Conservation (phyloP, 30 jellyfish, hydroid and myxozoan species). For the Sanderia malayensis region DNA sequence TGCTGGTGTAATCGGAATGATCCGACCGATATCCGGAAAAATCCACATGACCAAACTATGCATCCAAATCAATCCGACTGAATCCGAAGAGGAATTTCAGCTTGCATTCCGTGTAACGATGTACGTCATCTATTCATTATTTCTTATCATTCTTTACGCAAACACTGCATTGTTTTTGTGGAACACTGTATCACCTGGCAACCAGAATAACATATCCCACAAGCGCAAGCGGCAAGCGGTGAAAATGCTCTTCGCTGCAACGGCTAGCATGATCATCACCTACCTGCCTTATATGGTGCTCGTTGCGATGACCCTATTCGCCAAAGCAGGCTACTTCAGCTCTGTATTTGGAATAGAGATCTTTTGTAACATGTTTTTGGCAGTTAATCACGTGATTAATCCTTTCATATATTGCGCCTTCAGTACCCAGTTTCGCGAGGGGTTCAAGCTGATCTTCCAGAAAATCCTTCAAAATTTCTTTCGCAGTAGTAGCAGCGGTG, state of each 20-base stretch:
- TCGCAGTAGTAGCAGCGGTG: too few relatives aligned
- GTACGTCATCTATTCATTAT: slow-evolving; percentile 35
- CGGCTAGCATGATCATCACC: slow-evolving; percentile 34
- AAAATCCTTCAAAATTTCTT: too few relatives aligned
- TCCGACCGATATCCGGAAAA: slow-evolving; percentile 53
- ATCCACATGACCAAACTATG: slow-evolving; percentile 39
- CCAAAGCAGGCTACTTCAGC: slow-evolving; percentile 61
- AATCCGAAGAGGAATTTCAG: slow-evolving; percentile 24
- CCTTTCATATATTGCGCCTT: slow-evolving; percentile 67
- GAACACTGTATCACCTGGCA: slow-evolving; percentile 36
- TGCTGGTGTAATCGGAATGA: slow-evolving; percentile 47
- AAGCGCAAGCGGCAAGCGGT: slow-evolving; percentile 62
- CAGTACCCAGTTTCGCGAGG: slow-evolving; percentile 60
- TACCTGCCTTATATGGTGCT: slow-evolving; percentile 56
- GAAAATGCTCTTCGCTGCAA: slow-evolving; percentile 55
- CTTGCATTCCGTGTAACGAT: slow-evolving; percentile 31
- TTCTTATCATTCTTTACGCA: slow-evolving; percentile 40
- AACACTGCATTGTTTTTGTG: slow-evolving; percentile 14
- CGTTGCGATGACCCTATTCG: slow-evolving; percentile 36
- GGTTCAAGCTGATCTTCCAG: slow-evolving; percentile 11
- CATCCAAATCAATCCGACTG: slow-evolving; percentile 40
- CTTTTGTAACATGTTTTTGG: slow-evolving; percentile 16
- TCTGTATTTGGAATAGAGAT: slow-evolving; percentile 51
- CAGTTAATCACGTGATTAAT: slow-evolving; percentile 40
- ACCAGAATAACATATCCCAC: slow-evolving; percentile 4